Evolutionary conservation across 2,113 vertebrate genomes (phyloP).

Genomic region (Sorex araneus): DNA sequence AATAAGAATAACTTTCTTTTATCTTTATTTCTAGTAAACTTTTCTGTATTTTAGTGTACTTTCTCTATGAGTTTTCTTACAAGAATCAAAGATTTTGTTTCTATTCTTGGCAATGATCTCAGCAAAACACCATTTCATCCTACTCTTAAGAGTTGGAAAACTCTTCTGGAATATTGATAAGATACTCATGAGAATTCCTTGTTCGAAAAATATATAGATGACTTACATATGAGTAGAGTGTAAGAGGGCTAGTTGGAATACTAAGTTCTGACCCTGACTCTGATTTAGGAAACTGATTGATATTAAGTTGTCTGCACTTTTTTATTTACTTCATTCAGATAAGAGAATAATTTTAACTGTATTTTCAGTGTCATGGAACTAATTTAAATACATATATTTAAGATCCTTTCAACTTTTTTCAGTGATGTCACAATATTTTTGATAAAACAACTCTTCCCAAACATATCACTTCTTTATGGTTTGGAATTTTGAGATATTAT

Average conservation of each 20-base stretch:
- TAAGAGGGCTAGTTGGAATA: not conserved
- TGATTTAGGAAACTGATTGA: not conserved
- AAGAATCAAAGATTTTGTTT: slow-evolving; percentile 32
- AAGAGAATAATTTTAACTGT: not conserved
- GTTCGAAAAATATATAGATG: not conserved
- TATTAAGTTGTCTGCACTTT: not conserved
- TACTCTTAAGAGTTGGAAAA: not conserved
- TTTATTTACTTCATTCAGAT: not conserved
- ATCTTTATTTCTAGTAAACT: not conserved
- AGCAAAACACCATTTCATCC: not conserved
- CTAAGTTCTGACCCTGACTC: not conserved
- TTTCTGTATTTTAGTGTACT: slow-evolving; percentile 19
- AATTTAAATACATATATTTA: slow-evolving; percentile 4
- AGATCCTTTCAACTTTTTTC: not conserved
- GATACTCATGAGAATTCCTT: not conserved
- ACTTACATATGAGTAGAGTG: not conserved
- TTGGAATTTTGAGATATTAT: slow-evolving; percentile 4
- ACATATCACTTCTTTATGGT: not conserved
- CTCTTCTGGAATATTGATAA: slow-evolving; percentile 53
- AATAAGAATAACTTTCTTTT: not conserved
- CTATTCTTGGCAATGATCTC: slow-evolving; percentile 6
- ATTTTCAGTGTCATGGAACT: not conserved
- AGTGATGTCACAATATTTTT: not conserved
- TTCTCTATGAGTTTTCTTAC: slow-evolving; percentile 37
- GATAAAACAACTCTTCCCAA: not conserved